Conservation (phyloP, 1,140 invertebrate genomes). For the Philotrypesis tridentata region DNA sequence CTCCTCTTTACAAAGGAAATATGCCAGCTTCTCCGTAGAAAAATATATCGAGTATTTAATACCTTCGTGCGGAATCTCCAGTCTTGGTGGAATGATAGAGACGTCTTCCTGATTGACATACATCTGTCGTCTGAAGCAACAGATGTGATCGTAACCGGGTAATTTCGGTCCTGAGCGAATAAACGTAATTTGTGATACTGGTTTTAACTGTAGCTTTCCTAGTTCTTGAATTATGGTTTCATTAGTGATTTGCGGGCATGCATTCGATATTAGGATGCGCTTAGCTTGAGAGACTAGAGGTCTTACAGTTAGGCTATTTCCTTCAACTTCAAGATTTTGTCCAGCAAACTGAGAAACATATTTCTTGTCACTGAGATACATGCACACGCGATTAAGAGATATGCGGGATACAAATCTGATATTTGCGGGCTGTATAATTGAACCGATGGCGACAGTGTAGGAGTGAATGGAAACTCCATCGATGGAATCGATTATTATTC, state of each 20-base stretch:
- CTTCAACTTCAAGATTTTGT: conserved; percentile 34
- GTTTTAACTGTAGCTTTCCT: neutral
- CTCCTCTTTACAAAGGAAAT: conserved; percentile 7
- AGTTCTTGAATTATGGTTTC: neutral
- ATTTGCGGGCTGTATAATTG: conserved; percentile 33
- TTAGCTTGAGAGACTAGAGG: conserved; percentile 49
- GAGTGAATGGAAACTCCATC: conserved; percentile 44
- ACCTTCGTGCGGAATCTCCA: neutral
- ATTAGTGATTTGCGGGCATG: conserved; percentile 51
- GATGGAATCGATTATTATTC: conserved; percentile 47
- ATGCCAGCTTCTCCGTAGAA: neutral
- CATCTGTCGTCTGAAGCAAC: conserved; percentile 11
- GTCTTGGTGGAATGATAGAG: neutral
- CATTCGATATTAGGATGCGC: conserved; percentile 53
- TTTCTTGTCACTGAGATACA: conserved; percentile 45
- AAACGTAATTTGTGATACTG: neutral
- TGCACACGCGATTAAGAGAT: conserved; percentile 49
- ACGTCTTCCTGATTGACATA: neutral
- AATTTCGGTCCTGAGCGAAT: neutral
- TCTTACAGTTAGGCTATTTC: conserved; percentile 12
- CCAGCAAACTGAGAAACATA: conserved; percentile 34
- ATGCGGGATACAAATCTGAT: conserved; percentile 52
- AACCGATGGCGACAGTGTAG: conserved; percentile 42
- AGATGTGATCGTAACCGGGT: neutral
- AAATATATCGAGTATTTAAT: neutral